Percentiles rank a stretch among this genome's conserved stretches.
These are phyloP conservation scores for Asobara japonica DNA, from an alignment of 1,140 invertebrate species.

Conservation along the genomic window DNA sequence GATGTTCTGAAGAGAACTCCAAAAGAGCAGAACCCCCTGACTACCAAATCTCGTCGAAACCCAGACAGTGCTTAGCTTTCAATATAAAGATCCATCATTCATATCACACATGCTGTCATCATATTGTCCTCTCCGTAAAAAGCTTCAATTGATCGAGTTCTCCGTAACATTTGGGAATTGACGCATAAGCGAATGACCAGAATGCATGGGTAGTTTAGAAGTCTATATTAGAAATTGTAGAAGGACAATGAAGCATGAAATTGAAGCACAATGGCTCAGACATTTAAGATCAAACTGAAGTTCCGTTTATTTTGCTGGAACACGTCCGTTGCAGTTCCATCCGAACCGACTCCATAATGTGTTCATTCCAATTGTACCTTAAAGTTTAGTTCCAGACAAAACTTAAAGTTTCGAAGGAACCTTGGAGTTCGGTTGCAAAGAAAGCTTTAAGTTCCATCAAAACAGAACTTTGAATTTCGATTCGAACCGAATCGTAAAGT, in stretches of 20 bases:
- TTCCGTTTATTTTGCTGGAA: no score
- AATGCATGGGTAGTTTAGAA: conserved; percentile 10
- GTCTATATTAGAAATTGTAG: background rate
- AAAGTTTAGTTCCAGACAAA: no score
- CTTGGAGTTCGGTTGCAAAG: no score
- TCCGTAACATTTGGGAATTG: background rate
- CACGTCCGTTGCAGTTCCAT: no score
- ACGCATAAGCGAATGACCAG: background rate
- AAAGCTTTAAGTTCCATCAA: no score
- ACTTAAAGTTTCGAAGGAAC: background rate
- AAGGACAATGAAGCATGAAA: background rate
- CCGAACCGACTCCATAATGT: no score
- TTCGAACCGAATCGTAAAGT: no score
- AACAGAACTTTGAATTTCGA: no score
- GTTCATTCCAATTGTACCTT: no score
- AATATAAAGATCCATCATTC: background rate
- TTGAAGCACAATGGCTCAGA: no score
- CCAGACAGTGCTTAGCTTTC: conserved; percentile 78
- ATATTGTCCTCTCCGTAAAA: background rate
- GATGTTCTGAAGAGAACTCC: conserved; percentile 88
- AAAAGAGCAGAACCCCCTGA: conserved; percentile 84
- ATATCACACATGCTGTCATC: background rate
- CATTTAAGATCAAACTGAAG: no score
- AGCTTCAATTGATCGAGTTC: background rate
- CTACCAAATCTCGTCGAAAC: conserved; percentile 82